Evolutionary conservation across 1,140 invertebrate genomes (phyloP), one percentile per base, ranked within the genome.

Genomic region (Drosophila cardini): DNA sequence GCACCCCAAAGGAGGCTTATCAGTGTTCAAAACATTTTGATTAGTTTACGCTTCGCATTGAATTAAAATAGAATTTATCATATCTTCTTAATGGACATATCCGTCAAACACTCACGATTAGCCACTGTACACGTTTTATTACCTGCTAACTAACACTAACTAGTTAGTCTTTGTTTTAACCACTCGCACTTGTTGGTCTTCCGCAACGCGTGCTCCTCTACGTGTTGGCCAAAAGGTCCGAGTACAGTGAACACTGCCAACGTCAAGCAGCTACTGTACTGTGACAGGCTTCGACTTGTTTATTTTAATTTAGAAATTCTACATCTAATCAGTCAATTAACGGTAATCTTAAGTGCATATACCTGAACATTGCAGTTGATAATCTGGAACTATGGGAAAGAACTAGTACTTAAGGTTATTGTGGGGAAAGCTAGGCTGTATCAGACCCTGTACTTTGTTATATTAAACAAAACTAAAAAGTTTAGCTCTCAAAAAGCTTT

Each of bases 1-100:
- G 30, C 63, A 60, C 80, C 80, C 80, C 45, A 21, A 8, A 63
- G n/a, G 43, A 34, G 63, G 10, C 69, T 74, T 78, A 82, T 83
- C 80, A 9, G 7, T 36, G 36, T 32, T 55, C 57, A 75, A 65
- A 58, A 83, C 64, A 57, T 58, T 30, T 36, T 56, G 71, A 82
- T 70, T 67, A 62, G 40, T 62, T 63, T 30, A 30, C 61, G 71
- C 83, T 70, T 67, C 57, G 40, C 34, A 64, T 10, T 30, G 38
- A 43, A 58, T 67, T 72, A 68, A 52, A 80, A 52, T 80, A n/a
- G 34, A 2, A 30, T 16, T 43, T 72, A 67, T 67, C 53, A 58
- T 30, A 32, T 72, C 62, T 50, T 11, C 13, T 13, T 18, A 16
- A 80, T 58, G 45, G 10, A 48, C 43, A 64, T 55, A 62, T 80